Evolutionary conservation across 2,797 vertebrate species (phyloP).

Genomic region (Enteromius thamalakanensis): DNA sequence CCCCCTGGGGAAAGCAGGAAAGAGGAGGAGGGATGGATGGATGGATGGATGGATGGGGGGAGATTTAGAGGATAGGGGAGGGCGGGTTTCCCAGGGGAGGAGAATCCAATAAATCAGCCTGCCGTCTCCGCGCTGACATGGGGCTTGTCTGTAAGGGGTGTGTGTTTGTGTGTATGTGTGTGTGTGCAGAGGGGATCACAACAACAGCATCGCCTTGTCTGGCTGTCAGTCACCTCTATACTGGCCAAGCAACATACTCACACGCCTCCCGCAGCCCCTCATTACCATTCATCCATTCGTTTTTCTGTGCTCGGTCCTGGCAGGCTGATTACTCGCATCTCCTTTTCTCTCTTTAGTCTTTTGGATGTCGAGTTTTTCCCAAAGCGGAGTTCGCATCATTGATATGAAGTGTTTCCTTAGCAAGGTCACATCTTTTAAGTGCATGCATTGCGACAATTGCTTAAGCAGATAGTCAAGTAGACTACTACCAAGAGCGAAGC

Average conservation of each 20-base stretch:
- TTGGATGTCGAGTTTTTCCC: not conserved
- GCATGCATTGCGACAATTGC: not conserved
- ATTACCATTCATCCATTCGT: conserved; percentile 40
- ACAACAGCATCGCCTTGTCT: conserved; percentile 76
- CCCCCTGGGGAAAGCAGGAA: conserved; percentile 68
- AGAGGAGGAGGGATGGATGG: conserved; percentile 42
- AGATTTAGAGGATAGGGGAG: conserved; percentile 22
- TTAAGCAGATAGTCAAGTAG: conserved; percentile 5
- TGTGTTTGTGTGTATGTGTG: conserved; percentile 43
- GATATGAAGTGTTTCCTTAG: not conserved
- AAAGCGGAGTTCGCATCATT: conserved; percentile 14
- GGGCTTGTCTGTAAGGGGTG: conserved; percentile 75
- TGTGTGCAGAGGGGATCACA: conserved; percentile 50
- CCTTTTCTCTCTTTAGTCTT: conserved; percentile 7
- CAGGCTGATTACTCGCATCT: not conserved
- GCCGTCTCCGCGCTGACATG: conserved; percentile 76
- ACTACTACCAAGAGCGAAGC: not conserved
- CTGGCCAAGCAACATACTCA: conserved; percentile 62
- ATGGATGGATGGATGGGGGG: conserved; percentile 28
- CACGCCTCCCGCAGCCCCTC: conserved; percentile 14
- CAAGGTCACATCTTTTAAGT: conserved; percentile 6
- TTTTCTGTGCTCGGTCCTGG: not conserved
- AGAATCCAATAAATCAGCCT: conserved; percentile 79
- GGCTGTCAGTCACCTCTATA: conserved; percentile 70
- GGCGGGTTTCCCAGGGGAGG: conserved; percentile 68